Conservation (phyloP, 1,140 invertebrate species). For the Temnothorax nylanderi region DNA sequence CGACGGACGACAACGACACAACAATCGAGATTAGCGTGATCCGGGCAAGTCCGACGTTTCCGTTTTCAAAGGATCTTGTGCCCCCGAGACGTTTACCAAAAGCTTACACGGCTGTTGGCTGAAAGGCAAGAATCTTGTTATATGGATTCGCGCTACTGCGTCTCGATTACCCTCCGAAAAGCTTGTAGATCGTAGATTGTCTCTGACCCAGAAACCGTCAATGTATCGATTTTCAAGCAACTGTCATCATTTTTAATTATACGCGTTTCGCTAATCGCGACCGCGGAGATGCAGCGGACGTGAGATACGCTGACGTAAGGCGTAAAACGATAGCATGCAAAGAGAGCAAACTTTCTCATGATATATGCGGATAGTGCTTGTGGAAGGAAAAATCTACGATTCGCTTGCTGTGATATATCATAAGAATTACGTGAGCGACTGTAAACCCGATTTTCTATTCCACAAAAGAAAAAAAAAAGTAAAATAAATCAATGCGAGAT, state of each 20-base stretch:
- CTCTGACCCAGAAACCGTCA: background rate
- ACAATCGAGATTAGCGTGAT: background rate
- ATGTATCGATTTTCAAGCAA: background rate
- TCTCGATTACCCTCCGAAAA: background rate
- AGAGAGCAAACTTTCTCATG: conserved; percentile 36
- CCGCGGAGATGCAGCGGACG: background rate
- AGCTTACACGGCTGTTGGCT: background rate
- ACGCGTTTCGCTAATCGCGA: background rate
- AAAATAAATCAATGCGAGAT: too few species aligned
- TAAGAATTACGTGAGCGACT: background rate
- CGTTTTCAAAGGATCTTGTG: background rate
- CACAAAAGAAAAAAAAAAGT: background rate
- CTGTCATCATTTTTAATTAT: conserved; percentile 12
- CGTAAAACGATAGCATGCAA: conserved; percentile 30
- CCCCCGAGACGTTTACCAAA: background rate
- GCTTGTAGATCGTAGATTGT: background rate
- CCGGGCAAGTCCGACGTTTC: too few species aligned
- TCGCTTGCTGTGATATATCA: background rate
- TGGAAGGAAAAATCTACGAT: background rate
- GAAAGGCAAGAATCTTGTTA: background rate
- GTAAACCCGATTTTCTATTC: background rate
- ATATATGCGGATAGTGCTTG: background rate
- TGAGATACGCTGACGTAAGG: conserved; percentile 21
- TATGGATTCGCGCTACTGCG: background rate
- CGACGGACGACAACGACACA: background rate